These are phyloP conservation scores for Pantherophis guttatus DNA, from an alignment of 2,113 vertebrate species.

Conservation along the genomic window DNA sequence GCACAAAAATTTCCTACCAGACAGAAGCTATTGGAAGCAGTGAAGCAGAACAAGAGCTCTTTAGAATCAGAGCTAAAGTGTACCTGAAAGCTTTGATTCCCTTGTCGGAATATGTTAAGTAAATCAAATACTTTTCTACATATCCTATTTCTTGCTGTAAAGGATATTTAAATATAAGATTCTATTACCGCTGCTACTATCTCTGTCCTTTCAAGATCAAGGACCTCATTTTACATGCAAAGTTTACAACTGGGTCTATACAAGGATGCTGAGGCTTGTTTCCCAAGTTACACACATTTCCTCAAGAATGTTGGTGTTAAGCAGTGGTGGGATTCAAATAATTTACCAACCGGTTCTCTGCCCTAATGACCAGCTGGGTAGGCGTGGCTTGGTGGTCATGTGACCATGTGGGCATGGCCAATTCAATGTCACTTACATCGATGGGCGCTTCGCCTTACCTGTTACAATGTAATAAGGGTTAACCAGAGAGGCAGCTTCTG, in stretches of 20 bases:
- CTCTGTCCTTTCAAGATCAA: background rate
- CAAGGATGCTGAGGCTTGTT: background rate
- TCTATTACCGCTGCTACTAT: background rate
- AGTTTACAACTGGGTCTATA: background rate
- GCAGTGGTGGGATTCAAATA: too few relatives aligned
- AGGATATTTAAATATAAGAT: background rate
- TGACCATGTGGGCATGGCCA: too few relatives aligned
- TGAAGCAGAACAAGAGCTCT: background rate
- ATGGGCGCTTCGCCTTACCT: too few relatives aligned
- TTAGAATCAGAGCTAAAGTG: background rate
- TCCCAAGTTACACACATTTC: conserved; percentile 3
- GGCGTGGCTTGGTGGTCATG: too few relatives aligned
- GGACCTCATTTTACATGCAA: background rate
- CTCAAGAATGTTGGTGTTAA: background rate
- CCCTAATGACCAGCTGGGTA: too few relatives aligned
- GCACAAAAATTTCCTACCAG: conserved; percentile 14
- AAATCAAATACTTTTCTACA: background rate
- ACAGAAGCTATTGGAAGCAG: background rate
- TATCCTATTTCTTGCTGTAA: background rate
- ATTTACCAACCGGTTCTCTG: too few relatives aligned
- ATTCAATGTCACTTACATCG: too few relatives aligned
- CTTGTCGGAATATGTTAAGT: background rate
- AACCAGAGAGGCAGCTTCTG: too few relatives aligned
- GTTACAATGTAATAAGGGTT: too few relatives aligned
- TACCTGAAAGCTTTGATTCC: background rate